phyloP scores from a whole-genome alignment of 2,888 invertebrate species.

The Epistrophe eligans region DNA sequence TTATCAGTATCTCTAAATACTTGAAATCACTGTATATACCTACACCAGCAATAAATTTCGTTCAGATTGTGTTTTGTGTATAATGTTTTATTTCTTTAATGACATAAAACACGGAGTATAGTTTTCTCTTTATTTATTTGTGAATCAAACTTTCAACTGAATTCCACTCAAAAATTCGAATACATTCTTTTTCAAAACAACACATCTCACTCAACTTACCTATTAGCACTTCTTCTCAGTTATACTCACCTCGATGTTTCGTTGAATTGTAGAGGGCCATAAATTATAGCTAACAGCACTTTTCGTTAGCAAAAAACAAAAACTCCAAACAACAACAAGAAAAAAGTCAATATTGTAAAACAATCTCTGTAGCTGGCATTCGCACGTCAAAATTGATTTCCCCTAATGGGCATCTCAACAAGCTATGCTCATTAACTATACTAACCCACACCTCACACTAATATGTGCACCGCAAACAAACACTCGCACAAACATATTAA shows the following conservation, averaged over 20 bases:
- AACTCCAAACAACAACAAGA: not conserved
- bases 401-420: constrained; percentile 59
- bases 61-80: no score
- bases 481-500: constrained; percentile 46
- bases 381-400: constrained; percentile 65
- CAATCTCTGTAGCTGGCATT: constrained; percentile 51
- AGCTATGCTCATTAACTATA: constrained; percentile 56
- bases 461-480: not conserved
- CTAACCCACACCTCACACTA: not conserved
- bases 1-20: no score
- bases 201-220: not conserved
- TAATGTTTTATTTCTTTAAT: no score
- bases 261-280: not conserved
- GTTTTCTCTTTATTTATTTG: no score
- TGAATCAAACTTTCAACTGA: no score
- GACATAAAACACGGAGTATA: no score
- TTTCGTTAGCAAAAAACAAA: not conserved
- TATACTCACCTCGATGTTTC: not conserved
- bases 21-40: no score
- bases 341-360: constrained; percentile 16
- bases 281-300: constrained; percentile 18
- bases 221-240: not conserved
- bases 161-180: not conserved
- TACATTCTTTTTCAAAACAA: not conserved
- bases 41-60: no score